Percentiles rank a stretch among this genome's conserved stretches.
Evolutionary conservation across 2,888 invertebrate species (phyloP).

Genomic region (Thymelicus acteon): DNA sequence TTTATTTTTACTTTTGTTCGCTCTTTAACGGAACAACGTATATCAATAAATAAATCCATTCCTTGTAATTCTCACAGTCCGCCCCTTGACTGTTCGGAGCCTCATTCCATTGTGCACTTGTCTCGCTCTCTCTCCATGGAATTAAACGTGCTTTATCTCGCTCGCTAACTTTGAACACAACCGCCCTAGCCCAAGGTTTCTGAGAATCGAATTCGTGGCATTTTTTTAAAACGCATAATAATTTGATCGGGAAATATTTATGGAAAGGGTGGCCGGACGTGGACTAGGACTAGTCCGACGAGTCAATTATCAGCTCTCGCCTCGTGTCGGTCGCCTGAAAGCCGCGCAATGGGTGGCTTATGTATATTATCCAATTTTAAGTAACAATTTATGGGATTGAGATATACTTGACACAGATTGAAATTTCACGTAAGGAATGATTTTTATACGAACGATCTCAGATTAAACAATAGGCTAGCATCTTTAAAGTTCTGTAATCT

Average conservation of each 20-base stretch:
- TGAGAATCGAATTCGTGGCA: constrained; percentile 78
- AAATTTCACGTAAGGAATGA: constrained; percentile 62
- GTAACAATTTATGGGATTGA: constrained; percentile 72
- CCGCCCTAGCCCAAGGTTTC: constrained; percentile 76
- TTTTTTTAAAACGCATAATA: constrained; percentile 81
- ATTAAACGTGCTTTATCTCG: constrained; percentile 54
- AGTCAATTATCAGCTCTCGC: constrained; percentile 78
- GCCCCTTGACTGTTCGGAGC: constrained; percentile 69
- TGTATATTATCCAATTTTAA: constrained; percentile 54
- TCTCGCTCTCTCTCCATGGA: constrained; percentile 56
- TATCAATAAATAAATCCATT: constrained; percentile 82
- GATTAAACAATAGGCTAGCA: too few species aligned
- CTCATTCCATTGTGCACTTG: constrained; percentile 74
- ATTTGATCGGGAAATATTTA: constrained; percentile 85
- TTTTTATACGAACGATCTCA: too few species aligned
- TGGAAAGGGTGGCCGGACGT: constrained; percentile 81
- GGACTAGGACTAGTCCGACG: constrained; percentile 68
- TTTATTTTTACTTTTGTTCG: constrained; percentile 62
- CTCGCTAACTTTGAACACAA: constrained; percentile 72
- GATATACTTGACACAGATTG: constrained; percentile 56
- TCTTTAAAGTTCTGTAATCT: too few species aligned
- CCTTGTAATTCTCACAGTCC: constrained; percentile 81
- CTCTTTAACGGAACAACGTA: constrained; percentile 77
- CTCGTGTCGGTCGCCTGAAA: constrained; percentile 66
- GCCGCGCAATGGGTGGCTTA: constrained; percentile 74